Evolutionary conservation across 2,888 invertebrate genomes (phyloP).

Genomic region (Eristalis intricaria): DNA sequence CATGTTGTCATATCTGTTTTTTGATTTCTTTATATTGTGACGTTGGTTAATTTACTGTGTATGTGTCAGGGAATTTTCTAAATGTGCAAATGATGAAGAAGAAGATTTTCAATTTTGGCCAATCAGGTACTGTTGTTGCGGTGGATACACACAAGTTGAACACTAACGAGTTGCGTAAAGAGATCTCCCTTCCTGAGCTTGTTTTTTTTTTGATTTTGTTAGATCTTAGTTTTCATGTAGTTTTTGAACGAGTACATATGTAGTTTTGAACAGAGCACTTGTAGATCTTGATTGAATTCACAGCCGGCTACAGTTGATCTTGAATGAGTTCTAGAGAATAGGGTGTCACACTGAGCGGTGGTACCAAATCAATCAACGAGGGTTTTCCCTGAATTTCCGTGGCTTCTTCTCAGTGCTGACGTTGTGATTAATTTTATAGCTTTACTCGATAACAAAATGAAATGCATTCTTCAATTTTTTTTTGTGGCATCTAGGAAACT

Average conservation of each 20-base stretch:
- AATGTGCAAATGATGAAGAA: constrained; percentile 76
- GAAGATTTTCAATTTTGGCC: constrained; percentile 80
- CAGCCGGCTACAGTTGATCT: no score
- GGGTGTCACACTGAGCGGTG: no score
- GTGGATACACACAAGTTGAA: constrained; percentile 60
- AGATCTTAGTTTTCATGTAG: not conserved
- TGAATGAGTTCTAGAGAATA: no score
- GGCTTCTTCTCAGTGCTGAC: no score
- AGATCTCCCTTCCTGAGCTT: not conserved
- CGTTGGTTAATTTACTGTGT: constrained; percentile 23
- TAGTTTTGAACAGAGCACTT: not conserved
- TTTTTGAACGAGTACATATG: not conserved
- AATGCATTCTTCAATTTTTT: no score
- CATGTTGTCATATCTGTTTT: constrained; percentile 55
- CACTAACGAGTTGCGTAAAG: constrained; percentile 40
- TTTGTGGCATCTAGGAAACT: constrained; percentile 20
- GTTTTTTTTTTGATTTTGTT: constrained; percentile 3
- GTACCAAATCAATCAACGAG: no score
- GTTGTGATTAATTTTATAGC: no score
- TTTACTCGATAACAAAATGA: no score
- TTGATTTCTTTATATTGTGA: constrained; percentile 50
- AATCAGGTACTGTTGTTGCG: constrained; percentile 78
- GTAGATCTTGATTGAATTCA: not conserved
- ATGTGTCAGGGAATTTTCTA: constrained; percentile 72
- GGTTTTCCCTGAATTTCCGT: no score